Evolutionary conservation across 2,888 invertebrate species (phyloP).

Genomic region (Furcula furcula): DNA sequence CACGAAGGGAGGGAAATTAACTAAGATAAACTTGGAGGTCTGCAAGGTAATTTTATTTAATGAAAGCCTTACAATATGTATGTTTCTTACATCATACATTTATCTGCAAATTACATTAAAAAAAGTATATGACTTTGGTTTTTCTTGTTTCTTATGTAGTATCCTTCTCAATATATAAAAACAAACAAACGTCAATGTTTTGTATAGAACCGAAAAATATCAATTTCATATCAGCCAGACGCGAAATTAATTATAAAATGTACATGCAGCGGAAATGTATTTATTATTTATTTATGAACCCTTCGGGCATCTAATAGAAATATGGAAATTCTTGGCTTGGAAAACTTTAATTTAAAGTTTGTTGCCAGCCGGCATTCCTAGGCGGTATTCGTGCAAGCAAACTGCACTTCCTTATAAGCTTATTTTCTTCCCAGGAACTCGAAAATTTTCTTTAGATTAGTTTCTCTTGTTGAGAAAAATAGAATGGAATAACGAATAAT

Average conservation of each 20-base stretch:
- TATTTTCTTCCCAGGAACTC: slow-evolving; percentile 75
- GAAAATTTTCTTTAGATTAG: slow-evolving; percentile 82
- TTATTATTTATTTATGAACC: slow-evolving; percentile 48
- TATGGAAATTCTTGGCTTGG: slow-evolving; percentile 54
- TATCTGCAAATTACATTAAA: slow-evolving; percentile 16
- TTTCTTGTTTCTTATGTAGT: no score
- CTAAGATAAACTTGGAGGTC: slow-evolving; percentile 29
- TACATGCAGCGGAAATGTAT: no score
- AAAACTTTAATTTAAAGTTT: slow-evolving; percentile 78
- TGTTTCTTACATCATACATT: no score
- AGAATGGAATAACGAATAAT: slow-evolving; percentile 72
- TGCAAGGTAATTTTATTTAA: slow-evolving; percentile 29
- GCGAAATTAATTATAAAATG: no score
- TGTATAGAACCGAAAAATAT: no score
- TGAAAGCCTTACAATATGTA: slow-evolving; percentile 24
- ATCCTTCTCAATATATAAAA: no score
- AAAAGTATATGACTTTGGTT: slow-evolving; percentile 1
- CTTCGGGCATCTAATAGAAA: slow-evolving; percentile 34
- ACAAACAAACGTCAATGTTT: no score
- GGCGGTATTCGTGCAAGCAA: slow-evolving; percentile 69
- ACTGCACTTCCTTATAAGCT: slow-evolving; percentile 78
- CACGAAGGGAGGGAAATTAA: slow-evolving; percentile 38
- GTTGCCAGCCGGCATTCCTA: slow-evolving; percentile 63
- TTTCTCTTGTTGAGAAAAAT: slow-evolving; percentile 79
- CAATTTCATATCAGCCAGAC: no score